A percentile compares a stretch with the other conserved stretches of the same genome.
Evolutionary conservation across 2,113 vertebrate species (phyloP).

Genomic region (Takifugu bimaculatus): DNA sequence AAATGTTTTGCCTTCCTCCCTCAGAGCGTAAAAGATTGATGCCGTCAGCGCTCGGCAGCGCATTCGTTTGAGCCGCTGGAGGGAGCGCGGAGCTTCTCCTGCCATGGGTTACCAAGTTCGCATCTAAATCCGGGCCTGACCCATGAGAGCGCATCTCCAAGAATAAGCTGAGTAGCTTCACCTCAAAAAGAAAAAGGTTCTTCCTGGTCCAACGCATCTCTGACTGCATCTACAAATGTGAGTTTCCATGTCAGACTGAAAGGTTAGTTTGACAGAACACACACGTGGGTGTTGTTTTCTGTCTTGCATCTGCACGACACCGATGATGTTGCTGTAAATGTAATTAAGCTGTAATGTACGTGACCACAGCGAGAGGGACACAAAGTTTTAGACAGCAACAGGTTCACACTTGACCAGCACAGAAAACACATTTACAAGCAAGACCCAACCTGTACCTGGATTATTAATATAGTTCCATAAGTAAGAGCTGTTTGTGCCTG

Average conservation of each 20-base stretch:
- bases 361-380: too few relatives aligned
- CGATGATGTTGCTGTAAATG: background rate
- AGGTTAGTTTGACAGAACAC: background rate
- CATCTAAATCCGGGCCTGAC: conserved; percentile 58
- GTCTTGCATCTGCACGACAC: background rate
- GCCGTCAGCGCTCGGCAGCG: conserved; percentile 12
- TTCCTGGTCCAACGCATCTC: conserved; percentile 22
- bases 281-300: background rate
- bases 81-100: conserved; percentile 26
- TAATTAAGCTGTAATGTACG: too few relatives aligned
- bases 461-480: too few relatives aligned
- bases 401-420: too few relatives aligned
- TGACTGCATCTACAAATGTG: background rate
- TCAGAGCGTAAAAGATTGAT: conserved; percentile 63
- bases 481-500: too few relatives aligned
- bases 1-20: conserved; percentile 36
- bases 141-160: conserved; percentile 33
- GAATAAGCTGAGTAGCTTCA: conserved; percentile 22
- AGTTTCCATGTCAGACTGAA: background rate
- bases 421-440: too few relatives aligned
- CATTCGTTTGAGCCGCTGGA: conserved; percentile 21
- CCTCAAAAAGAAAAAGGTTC: conserved; percentile 25
- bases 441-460: too few relatives aligned
- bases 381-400: too few relatives aligned
- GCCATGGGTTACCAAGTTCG: conserved; percentile 49